Conservation (phyloP, 30 jellyfish, hydroid and myxozoan genomes). For the Mastigias papua region DNA sequence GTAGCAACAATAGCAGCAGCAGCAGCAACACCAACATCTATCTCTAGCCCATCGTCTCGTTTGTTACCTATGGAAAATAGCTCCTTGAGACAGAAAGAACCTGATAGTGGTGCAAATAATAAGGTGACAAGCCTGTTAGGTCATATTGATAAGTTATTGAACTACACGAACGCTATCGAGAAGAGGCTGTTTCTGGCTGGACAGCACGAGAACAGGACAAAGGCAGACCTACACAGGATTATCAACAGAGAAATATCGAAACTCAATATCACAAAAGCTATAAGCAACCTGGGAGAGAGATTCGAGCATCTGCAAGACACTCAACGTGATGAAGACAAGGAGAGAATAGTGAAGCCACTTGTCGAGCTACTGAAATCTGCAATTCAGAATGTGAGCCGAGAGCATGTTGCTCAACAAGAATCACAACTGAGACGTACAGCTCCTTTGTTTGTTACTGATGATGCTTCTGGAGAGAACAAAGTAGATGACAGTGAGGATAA, state of each 20-base stretch:
- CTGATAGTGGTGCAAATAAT: neutral
- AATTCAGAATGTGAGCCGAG: conserved; percentile 38
- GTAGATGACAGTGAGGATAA: conserved; percentile 17
- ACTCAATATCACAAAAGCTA: conserved; percentile 49
- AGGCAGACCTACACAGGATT: conserved; percentile 6
- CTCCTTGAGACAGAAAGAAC: neutral
- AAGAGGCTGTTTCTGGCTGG: conserved; percentile 10
- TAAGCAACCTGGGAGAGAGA: conserved; percentile 20
- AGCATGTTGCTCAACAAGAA: conserved; percentile 7
- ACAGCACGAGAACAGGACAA: neutral
- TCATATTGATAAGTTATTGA: conserved; percentile 47
- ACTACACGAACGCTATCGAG: conserved; percentile 32
- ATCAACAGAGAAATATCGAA: conserved; percentile 39
- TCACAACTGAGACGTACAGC: neutral
- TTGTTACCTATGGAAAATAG: neutral
- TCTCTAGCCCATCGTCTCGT: neutral
- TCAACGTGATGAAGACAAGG: conserved; percentile 2
- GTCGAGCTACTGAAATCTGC: conserved; percentile 53
- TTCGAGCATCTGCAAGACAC: conserved; percentile 16
- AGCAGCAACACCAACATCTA: neutral
- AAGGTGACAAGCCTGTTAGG: conserved; percentile 40
- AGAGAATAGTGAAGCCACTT: conserved; percentile 29
- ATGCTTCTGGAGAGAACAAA: neutral
- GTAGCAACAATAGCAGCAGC: neutral
- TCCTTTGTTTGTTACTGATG: conserved; percentile 14